These are phyloP conservation scores for Leptoteleia sp. DNA, from an alignment of 1,140 invertebrate genomes.

Conservation along the genomic window DNA sequence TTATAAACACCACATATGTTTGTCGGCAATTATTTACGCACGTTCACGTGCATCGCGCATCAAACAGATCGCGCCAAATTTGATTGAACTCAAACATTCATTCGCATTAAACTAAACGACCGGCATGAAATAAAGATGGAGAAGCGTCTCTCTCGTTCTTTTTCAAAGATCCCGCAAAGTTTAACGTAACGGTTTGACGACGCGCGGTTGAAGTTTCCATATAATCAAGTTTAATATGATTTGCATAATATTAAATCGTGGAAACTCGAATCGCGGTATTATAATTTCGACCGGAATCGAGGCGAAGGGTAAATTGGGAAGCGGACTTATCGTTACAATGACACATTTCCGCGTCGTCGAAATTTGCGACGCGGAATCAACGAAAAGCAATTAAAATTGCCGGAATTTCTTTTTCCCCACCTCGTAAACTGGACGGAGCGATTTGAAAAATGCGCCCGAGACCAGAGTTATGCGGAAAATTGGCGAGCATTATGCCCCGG, in stretches of 20 bases:
- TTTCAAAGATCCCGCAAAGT: constrained; percentile 9
- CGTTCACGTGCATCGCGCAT: neutral
- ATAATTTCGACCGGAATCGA: neutral
- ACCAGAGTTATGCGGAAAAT: neutral
- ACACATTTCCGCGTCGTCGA: too few relatives aligned
- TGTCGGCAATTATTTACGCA: neutral
- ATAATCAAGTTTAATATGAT: constrained; percentile 5
- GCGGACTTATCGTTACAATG: too few relatives aligned
- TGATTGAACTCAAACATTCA: neutral
- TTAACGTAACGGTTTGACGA: constrained; percentile 14
- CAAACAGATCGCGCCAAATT: constrained; percentile 1
- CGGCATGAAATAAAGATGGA: constrained; percentile 1
- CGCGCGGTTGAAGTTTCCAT: constrained; percentile 4
- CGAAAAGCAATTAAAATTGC: too few relatives aligned
- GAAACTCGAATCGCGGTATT: constrained; percentile 3
- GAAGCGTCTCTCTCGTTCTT: neutral
- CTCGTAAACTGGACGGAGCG: too few relatives aligned
- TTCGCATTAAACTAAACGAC: too few relatives aligned
- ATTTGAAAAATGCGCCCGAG: neutral
- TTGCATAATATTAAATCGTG: constrained; percentile 8
- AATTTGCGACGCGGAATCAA: too few relatives aligned
- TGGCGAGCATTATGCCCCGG: neutral
- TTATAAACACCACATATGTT: neutral
- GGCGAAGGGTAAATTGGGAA: neutral
- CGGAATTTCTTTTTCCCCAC: too few relatives aligned